Evolutionary conservation across 1,140 invertebrate genomes (phyloP), one percentile per base, ranked within the genome.

Genomic region (Lordiphosa clarofinis): DNA sequence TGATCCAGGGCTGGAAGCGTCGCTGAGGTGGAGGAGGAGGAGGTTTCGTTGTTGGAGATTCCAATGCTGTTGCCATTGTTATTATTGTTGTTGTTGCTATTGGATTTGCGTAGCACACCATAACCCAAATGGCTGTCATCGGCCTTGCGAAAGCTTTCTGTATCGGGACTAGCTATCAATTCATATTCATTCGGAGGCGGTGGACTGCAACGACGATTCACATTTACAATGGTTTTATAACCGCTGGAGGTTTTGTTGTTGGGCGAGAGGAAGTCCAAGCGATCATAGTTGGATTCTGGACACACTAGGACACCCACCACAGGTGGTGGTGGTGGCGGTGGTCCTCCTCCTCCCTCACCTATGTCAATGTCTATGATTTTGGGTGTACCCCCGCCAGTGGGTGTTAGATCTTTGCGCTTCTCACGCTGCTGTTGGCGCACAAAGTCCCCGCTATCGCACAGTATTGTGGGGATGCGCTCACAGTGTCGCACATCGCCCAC

Each of bases 121-220:
- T 95, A 95, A 3, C 94, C 94, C 59, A 93, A 91, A 90, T 95
- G 93, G 61, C 93, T 94, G 87, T 95, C 94, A 86, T 95, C 94
- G 28, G 94, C 94, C 61, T 93, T 89, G 67, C 94, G 91, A 53
- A 92, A 91, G 43, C 92, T 90, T 56, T 92, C 91, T 89, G 94
- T 92, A 21, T 89, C 87, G 39, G 87, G 74, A 71, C 70, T 82
- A 61, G 69, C 82, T 40, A 89, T 89, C 57, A 87, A 38, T 57
- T 89, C 87, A 38, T 88, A 88, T 48, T 88, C 87, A 39, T 88
- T 88, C 6, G 76, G 69, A 12, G 76, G 73, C 43, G 78, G 67
- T 10, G 67, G 62, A 64, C 64, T 66, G 56, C 63, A 69, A 9
- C 69, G 11, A 13, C 68, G 69, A 61, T 62, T 86, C 4, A 94